Conservation (phyloP, 2,888 invertebrate species). For the Troides helena region DNA sequence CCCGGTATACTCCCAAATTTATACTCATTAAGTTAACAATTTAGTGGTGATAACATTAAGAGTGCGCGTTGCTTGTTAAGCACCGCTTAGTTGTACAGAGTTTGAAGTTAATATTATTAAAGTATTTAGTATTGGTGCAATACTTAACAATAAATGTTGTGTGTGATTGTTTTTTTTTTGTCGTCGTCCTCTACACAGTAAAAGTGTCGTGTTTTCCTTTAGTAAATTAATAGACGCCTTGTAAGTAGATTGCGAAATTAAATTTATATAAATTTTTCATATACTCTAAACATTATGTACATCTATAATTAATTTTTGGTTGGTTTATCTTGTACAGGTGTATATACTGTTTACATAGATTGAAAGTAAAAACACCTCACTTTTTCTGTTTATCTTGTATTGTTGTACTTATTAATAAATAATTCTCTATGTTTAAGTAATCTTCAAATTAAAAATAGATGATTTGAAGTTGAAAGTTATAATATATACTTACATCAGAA, state of each 20-base stretch:
- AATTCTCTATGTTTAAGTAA: too few species aligned
- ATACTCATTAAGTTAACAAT: constrained; percentile 10
- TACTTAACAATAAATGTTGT: not conserved
- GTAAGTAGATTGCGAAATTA: not conserved
- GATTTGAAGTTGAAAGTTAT: too few species aligned
- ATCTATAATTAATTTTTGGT: not conserved
- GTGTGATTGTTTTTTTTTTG: not conserved
- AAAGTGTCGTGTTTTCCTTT: constrained; percentile 3
- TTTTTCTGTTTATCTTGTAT: too few species aligned
- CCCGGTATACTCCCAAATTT: constrained; percentile 2
- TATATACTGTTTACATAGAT: not conserved
- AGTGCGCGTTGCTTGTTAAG: not conserved
- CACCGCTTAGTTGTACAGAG: not conserved
- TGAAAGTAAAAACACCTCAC: too few species aligned
- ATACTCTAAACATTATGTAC: not conserved
- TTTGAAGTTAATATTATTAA: not conserved
- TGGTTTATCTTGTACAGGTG: not conserved
- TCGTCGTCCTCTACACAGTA: not conserved
- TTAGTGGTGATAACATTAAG: constrained; percentile 28
- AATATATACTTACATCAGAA: too few species aligned
- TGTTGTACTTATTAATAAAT: too few species aligned
- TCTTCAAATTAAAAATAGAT: too few species aligned
- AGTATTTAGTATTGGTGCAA: constrained; percentile 1
- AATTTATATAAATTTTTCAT: not conserved
- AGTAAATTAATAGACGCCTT: not conserved